phyloP scores from a whole-genome alignment of 1,140 invertebrate genomes.

The Pogonognathellus flavescens region DNA sequence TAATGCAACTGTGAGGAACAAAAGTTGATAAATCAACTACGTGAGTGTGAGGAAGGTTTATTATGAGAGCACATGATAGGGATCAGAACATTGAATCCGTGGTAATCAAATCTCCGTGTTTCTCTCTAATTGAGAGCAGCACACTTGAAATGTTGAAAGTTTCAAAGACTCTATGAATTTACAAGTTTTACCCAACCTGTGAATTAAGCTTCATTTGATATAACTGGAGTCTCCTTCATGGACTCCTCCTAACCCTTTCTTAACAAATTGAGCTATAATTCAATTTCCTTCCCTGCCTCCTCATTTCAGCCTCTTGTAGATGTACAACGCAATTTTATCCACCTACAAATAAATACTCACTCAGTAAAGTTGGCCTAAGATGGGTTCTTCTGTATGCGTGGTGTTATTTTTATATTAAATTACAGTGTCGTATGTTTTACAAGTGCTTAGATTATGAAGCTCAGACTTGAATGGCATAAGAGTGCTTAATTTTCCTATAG shows the following conservation, averaged over 20 bases:
- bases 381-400: too few relatives aligned
- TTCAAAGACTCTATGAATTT: slow-evolving; percentile 19
- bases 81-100: slow-evolving; percentile 17
- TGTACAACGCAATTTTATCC: too few relatives aligned
- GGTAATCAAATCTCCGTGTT: slow-evolving; percentile 14
- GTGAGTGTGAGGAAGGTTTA: neutral
- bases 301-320: neutral
- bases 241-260: neutral
- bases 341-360: too few relatives aligned
- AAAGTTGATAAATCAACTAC: too few relatives aligned
- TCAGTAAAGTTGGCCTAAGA: too few relatives aligned
- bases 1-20: too few relatives aligned
- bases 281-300: neutral
- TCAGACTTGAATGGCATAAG: too few relatives aligned
- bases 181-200: slow-evolving; percentile 17
- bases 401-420: too few relatives aligned
- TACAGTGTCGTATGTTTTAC: too few relatives aligned
- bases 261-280: slow-evolving; percentile 29
- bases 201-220: slow-evolving; percentile 29
- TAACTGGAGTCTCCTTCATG: too few relatives aligned
- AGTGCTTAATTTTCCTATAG: too few relatives aligned
- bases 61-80: neutral
- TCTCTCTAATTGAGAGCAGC: slow-evolving; percentile 30
- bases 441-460: too few relatives aligned
- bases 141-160: slow-evolving; percentile 9